These are phyloP conservation scores for Enteromius argenteus DNA, from an alignment of 2,797 vertebrate genomes.

Conservation along the genomic window DNA sequence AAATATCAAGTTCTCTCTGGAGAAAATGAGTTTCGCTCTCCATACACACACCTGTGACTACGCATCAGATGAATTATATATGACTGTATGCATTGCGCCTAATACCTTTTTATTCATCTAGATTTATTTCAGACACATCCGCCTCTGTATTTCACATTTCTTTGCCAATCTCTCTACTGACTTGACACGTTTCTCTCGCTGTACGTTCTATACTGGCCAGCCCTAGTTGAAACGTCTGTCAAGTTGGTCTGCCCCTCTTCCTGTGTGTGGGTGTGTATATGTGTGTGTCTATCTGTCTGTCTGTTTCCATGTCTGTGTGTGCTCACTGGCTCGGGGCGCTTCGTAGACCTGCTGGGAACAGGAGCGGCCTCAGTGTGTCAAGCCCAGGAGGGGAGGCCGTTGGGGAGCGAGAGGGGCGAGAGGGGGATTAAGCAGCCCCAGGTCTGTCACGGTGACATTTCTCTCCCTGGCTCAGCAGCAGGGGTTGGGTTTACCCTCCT, in stretches of 20 bases:
- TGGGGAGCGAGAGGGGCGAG: slow-evolving; percentile 56
- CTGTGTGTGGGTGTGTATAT: slow-evolving; percentile 35
- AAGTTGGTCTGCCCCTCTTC: slow-evolving; percentile 46
- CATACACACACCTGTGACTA: not conserved
- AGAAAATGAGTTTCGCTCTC: not conserved
- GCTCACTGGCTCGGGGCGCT: slow-evolving; percentile 50
- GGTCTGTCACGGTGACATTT: slow-evolving; percentile 84
- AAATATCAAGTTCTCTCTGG: not conserved
- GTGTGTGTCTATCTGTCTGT: slow-evolving; percentile 51
- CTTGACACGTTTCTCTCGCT: not conserved
- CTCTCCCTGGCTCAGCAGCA: slow-evolving; percentile 80
- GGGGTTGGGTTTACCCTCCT: slow-evolving; percentile 80
- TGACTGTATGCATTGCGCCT: not conserved
- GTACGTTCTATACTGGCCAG: not conserved
- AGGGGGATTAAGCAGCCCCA: slow-evolving; percentile 74
- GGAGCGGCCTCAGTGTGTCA: slow-evolving; percentile 59
- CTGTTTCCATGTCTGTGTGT: slow-evolving; percentile 43
- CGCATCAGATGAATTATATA: not conserved
- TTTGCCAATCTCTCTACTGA: not conserved
- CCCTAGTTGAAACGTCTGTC: slow-evolving; percentile 20
- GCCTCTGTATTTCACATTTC: not conserved
- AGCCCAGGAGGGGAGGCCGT: slow-evolving; percentile 56
- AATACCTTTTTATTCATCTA: not conserved
- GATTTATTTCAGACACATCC: not conserved
- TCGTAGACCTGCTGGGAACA: slow-evolving; percentile 66